A percentile compares a stretch with the other conserved stretches of the same genome.
These are phyloP conservation scores for Eolophus roseicapilla DNA, from an alignment of 2,113 vertebrate species.

Conservation along the genomic window DNA sequence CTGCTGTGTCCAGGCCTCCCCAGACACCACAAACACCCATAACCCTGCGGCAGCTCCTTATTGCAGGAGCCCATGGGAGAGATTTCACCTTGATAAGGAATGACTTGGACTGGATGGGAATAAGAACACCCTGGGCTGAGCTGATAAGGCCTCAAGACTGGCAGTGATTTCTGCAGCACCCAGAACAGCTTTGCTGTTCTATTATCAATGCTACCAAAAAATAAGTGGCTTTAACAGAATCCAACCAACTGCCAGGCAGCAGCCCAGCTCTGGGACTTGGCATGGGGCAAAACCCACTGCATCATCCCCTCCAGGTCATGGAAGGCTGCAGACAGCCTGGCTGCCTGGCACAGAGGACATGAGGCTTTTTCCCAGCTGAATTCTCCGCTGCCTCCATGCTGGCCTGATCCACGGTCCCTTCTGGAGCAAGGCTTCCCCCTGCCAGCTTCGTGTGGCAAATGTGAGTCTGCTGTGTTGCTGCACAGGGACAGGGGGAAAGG, in stretches of 20 bases:
- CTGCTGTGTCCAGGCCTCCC: neutral
- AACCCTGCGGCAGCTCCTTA: neutral
- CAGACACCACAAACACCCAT: rapidly evolving
- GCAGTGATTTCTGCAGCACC: neutral
- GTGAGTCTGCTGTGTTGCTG: neutral
- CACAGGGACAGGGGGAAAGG: neutral
- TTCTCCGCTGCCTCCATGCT: neutral
- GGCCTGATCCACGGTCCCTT: neutral
- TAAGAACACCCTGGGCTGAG: neutral
- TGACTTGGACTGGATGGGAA: rapidly evolving
- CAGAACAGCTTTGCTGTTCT: neutral
- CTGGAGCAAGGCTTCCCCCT: neutral
- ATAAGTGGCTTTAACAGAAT: neutral
- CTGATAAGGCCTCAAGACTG: neutral
- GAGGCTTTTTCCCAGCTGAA: neutral
- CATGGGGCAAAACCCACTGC: neutral
- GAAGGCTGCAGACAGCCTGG: neutral
- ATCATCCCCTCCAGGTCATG: rapidly evolving
- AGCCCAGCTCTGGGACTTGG: neutral
- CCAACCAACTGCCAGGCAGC: neutral
- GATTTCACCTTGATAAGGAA: neutral
- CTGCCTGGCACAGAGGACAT: neutral
- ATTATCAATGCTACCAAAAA: neutral
- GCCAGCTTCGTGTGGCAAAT: neutral
- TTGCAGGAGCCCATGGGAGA: rapidly evolving